Evolutionary conservation across 2,888 invertebrate genomes (phyloP), one percentile per base, ranked within the genome.

Genomic region (Ornithoptera priamus): DNA sequence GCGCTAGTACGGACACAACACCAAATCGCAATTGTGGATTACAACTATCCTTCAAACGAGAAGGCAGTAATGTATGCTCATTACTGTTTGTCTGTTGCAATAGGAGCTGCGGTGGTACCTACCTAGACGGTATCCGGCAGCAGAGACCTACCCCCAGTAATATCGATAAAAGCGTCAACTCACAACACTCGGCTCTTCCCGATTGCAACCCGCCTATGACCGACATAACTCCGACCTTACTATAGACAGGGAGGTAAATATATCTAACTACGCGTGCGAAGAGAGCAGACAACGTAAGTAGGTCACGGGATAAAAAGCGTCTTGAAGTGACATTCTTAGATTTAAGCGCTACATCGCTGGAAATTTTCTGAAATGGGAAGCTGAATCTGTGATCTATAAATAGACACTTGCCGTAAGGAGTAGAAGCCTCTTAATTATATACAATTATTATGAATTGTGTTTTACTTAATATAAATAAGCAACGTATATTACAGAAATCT

Each of bases 151-250:
- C 12, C 46, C 12, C 46, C 15, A 46, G 46, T 61, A 56, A 64
- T 63, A 74, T 73, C 74, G 75, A 76, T 71, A 75, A 62, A 69
- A 71, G 68, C 18, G 7, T 22, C 68, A 67, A 63, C 39, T 42
- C 18, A 70, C 85, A 78, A 74, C 87, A 78, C 83, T 87, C 20
- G 30, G 81, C 81, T 83, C 83, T 85, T 87, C 85, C 87, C 85
- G 85, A 88, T 86, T 85, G 85, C 85, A 87, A 88, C 85, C 83
- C 84, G 81, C 83, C 81, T 85, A 84, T 90, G 90, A 89, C 90
- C 90, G 90, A 90, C 86, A 88, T 91, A 87, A 83, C 78, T 80
- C 78, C 89, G 89, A 90, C 90, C 90, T 90, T 90, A 88, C 84
- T 79, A 82, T 74, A 76, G 83, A 87, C 64, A 77, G 80, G 79